Percentiles rank a stretch among this genome's conserved stretches.
Conservation (phyloP, 2,797 vertebrate genomes). For the Rhinogobio ventralis region DNA sequence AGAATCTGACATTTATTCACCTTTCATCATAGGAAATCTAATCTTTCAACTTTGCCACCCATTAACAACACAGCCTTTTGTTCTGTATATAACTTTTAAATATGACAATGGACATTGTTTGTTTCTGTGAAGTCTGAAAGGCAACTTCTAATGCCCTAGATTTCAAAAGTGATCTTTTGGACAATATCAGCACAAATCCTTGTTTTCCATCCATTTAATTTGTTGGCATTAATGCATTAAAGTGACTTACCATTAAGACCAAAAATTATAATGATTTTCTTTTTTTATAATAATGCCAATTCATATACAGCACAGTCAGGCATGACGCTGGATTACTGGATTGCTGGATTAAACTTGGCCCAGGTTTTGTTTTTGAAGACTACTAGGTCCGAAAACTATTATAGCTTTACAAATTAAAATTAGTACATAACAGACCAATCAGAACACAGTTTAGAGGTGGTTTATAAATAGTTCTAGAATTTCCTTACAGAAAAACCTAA, state of each 20-base stretch:
- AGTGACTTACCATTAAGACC: neutral
- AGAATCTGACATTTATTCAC: conserved; percentile 26
- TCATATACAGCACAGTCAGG: neutral
- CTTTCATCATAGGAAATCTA: conserved; percentile 13
- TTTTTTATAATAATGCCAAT: neutral
- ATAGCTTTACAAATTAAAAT: neutral
- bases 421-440: neutral
- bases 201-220: too few species aligned
- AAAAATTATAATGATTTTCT: neutral
- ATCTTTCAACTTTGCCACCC: conserved; percentile 1
- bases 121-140: neutral
- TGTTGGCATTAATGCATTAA: neutral
- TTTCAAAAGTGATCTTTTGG: neutral
- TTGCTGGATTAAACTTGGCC: neutral
- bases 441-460: neutral
- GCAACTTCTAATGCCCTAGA: neutral
- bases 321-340: neutral
- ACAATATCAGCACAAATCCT: neutral
- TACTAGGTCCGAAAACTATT: neutral
- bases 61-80: conserved; percentile 4
- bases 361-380: neutral
- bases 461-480: neutral
- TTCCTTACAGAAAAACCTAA: neutral
- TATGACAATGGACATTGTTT: neutral
- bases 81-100: neutral